Evolutionary conservation across 2,888 invertebrate genomes (phyloP), one percentile per base, ranked within the genome.

Genomic region (Tiphia femorata): DNA sequence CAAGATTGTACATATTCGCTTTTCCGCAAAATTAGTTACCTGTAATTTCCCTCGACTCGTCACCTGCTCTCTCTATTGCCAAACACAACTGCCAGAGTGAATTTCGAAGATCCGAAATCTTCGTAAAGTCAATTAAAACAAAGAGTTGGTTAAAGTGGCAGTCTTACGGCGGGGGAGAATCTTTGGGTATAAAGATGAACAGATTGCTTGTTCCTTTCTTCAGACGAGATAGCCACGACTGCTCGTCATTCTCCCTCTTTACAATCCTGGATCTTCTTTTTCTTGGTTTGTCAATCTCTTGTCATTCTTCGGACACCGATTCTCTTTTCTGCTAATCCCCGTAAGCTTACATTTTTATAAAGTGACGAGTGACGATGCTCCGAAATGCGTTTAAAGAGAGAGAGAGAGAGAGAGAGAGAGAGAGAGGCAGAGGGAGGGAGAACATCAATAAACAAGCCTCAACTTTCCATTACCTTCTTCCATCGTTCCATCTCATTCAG

Each of bases 121-220:
- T 50, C 16, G 20, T 44, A 17, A 54, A 60, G 57, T 62, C 55
- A 48, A 72, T 69, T 68, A 68, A 62, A 64, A 51, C 56, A 46
- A 67, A 29, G 64, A 62, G 61, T 72, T 66, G 66, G 62, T 72
- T 58, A 66, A 69, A 71, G 58, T 21, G 58, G 64, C 60, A 51
- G 54, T 41, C 27, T 33, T 29, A 19, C 42, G n/a, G 25, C 33
- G 19, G 48, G 50, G 40, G 42, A 30, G 38, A 43, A 8, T n/a
- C n/a, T n/a, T 12, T 49, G n/a, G 43, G 49, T 57, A 58, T 58
- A 54, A 69, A 55, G 30, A 49, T 33, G 37, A 35, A n/a, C n/a
- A n/a, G 55, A 62, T 51, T 62, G 64, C 69, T 69, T 64, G 67
- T 67, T 53, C 59, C 54, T 62, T 69, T 48, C 60, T 62, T 30